Percentiles rank a stretch among this genome's conserved stretches.
These are phyloP conservation scores for Echeneis naucrates DNA, from an alignment of 2,797 vertebrate genomes.

Conservation along the genomic window DNA sequence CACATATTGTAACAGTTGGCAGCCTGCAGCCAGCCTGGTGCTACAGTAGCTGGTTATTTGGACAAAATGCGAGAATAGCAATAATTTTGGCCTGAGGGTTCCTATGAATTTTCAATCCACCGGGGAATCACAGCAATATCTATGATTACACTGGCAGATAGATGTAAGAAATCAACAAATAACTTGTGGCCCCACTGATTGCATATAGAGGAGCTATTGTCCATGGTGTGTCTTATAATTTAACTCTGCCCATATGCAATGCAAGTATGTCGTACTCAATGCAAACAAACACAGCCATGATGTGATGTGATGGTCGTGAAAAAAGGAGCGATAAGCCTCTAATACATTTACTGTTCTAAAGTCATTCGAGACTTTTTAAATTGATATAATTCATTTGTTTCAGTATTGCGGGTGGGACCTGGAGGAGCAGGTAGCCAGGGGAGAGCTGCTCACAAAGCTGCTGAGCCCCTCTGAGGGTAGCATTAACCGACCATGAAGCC, in stretches of 20 bases:
- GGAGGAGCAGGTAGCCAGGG: conserved; percentile 54
- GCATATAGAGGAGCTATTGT: conserved; percentile 20
- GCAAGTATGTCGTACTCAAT: conserved; percentile 7
- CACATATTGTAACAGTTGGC: conserved; percentile 61
- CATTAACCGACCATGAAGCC: conserved; percentile 53
- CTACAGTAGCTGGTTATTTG: conserved; percentile 58
- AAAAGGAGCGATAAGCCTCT: conserved; percentile 51
- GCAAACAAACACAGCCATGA: conserved; percentile 34
- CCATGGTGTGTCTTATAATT: conserved; percentile 32
- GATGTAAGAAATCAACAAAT: conserved; percentile 54
- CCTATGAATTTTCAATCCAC: conserved; percentile 42
- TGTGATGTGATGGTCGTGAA: conserved; percentile 26
- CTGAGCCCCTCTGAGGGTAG: background rate
- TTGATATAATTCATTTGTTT: conserved; percentile 73
- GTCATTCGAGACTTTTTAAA: conserved; percentile 70
- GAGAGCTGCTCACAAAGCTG: conserved; percentile 11
- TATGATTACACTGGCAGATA: conserved; percentile 57
- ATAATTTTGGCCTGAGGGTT: conserved; percentile 50
- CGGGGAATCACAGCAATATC: conserved; percentile 55
- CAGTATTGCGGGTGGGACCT: conserved; percentile 65
- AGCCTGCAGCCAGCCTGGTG: conserved; percentile 44
- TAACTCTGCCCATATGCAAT: conserved; percentile 12
- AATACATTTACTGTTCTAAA: conserved; percentile 66
- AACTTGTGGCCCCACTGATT: conserved; percentile 12
- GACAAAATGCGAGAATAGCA: conserved; percentile 58